These are phyloP conservation scores for Eulithis testata DNA, from an alignment of 2,888 invertebrate species.

Conservation along the genomic window DNA sequence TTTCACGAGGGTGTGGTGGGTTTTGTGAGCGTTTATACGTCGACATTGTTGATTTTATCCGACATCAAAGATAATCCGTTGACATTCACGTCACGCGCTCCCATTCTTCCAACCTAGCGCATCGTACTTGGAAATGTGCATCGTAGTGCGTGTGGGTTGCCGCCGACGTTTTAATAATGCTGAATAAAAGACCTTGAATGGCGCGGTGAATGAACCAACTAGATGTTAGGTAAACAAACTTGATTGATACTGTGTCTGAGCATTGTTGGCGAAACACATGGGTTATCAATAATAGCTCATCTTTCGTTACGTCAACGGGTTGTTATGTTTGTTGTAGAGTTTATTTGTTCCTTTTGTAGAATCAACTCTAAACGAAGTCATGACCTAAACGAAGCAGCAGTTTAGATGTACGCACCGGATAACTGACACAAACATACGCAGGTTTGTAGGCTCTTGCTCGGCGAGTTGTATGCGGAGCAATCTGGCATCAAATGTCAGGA, in stretches of 20 bases:
- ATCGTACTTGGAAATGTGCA: constrained; percentile 77
- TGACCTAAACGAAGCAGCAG: constrained; percentile 57
- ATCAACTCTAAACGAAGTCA: constrained; percentile 56
- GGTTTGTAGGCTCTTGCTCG: constrained; percentile 55
- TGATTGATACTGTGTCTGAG: constrained; percentile 66
- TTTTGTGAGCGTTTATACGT: constrained; percentile 60
- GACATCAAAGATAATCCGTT: constrained; percentile 67
- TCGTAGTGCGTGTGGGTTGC: constrained; percentile 69
- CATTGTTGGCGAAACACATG: constrained; percentile 53
- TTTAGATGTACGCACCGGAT: constrained; percentile 70
- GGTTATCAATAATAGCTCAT: constrained; percentile 52
- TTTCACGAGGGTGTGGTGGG: constrained; percentile 64
- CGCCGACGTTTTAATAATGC: constrained; percentile 69
- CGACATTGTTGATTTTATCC: constrained; percentile 17
- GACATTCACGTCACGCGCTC: constrained; percentile 78
- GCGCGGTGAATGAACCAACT: constrained; percentile 71
- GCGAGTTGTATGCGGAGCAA: constrained; percentile 71
- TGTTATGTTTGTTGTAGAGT: constrained; percentile 39
- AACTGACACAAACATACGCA: constrained; percentile 60
- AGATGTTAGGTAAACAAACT: constrained; percentile 59
- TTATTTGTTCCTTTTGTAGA: constrained; percentile 57
- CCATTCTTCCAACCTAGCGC: constrained; percentile 77
- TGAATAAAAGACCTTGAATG: constrained; percentile 68
- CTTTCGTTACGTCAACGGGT: constrained; percentile 49
- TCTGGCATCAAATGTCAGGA: constrained; percentile 76